Conservation (phyloP, 2,888 invertebrate species). For the Epinotia nisella region DNA sequence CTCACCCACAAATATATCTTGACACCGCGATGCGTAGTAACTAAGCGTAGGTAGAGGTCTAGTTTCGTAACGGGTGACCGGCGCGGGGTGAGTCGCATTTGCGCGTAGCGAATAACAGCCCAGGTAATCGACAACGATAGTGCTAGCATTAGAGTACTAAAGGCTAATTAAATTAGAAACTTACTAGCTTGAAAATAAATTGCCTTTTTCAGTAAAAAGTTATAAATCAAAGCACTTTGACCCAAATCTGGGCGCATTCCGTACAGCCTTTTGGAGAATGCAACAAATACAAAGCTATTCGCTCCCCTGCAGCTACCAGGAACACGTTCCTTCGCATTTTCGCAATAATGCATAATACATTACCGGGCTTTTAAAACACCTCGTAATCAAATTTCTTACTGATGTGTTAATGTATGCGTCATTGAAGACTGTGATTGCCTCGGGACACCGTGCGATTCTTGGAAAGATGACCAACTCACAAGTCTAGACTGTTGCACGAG, state of each 20-base stretch:
- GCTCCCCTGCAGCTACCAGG: conserved; percentile 41
- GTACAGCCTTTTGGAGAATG: conserved; percentile 48
- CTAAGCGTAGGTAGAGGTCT: too few species aligned
- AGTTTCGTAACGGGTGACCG: too few species aligned
- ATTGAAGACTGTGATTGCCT: conserved; percentile 42
- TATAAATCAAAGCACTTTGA: conserved; percentile 28
- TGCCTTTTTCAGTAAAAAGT: conserved; percentile 24
- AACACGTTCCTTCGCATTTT: conserved; percentile 44
- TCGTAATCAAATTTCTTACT: conserved; percentile 28
- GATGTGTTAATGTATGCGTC: conserved; percentile 44
- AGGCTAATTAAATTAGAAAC: conserved; percentile 12
- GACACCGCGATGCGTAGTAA: too few species aligned
- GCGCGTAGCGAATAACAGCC: too few species aligned
- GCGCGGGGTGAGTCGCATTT: too few species aligned
- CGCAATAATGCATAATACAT: conserved; percentile 48
- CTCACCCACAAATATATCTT: too few species aligned
- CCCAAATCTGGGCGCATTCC: conserved; percentile 34
- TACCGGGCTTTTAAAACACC: conserved; percentile 43
- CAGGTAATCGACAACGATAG: background rate
- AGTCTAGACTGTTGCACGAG: conserved; percentile 8
- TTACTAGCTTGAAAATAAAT: conserved; percentile 18
- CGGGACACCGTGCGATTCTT: conserved; percentile 67
- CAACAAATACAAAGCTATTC: conserved; percentile 56
- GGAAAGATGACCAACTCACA: conserved; percentile 55
- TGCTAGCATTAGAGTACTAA: background rate